Conservation (phyloP, 2,888 invertebrate genomes). For the Pollenia griseotomentosa region DNA sequence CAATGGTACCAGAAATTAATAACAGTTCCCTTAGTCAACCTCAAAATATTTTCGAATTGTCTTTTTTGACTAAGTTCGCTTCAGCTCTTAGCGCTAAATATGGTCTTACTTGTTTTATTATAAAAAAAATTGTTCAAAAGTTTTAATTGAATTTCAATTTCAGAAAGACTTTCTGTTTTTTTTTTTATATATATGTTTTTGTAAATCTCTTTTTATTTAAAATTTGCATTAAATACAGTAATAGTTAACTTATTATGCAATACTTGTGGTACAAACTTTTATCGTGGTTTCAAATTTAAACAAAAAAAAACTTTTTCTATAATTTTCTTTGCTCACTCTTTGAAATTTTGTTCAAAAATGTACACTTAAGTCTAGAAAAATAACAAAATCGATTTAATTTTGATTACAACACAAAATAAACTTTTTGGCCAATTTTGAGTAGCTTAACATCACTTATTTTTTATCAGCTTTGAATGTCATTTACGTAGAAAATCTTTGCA, state of each 20-base stretch:
- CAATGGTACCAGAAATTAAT: too few species aligned
- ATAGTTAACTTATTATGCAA: too few species aligned
- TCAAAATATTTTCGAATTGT: too few species aligned
- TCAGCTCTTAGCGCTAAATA: not conserved
- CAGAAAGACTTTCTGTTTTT: not conserved
- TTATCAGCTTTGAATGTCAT: slow-evolving; percentile 43
- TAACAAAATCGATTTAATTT: slow-evolving; percentile 37
- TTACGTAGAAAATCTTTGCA: slow-evolving; percentile 29
- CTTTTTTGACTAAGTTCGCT: too few species aligned
- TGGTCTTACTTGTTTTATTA: not conserved
- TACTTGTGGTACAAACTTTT: not conserved
- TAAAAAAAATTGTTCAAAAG: not conserved
- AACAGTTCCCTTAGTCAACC: too few species aligned
- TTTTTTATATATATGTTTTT: not conserved
- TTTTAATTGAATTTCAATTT: not conserved
- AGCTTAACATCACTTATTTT: slow-evolving; percentile 27
- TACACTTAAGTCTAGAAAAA: slow-evolving; percentile 5
- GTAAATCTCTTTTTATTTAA: too few species aligned
- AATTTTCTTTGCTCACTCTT: not conserved
- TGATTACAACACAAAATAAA: slow-evolving; percentile 19
- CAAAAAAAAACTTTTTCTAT: not conserved
- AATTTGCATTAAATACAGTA: too few species aligned
- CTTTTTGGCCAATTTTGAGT: not conserved
- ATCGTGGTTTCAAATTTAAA: not conserved
- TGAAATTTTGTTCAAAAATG: not conserved